phyloP scores from a whole-genome alignment of 1,140 invertebrate genomes.

The Aricia agestis region DNA sequence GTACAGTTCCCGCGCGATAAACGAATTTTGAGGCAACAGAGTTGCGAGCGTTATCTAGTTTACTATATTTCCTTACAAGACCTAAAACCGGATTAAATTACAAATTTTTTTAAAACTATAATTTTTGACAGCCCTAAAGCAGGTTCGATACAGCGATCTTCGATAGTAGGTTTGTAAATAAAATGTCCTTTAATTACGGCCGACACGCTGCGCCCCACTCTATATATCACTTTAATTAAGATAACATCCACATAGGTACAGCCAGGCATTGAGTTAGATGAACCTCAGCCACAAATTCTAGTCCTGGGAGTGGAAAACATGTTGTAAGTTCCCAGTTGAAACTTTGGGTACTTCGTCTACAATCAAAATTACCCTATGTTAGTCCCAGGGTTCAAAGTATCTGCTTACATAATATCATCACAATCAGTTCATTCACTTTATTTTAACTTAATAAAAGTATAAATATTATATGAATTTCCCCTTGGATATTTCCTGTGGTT shows the following conservation, averaged over 20 bases:
- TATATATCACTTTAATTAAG: not conserved
- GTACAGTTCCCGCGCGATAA: no score
- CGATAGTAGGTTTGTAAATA: not conserved
- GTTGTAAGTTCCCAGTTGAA: not conserved
- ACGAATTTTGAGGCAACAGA: no score
- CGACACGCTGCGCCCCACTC: not conserved
- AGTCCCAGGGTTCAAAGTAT: no score
- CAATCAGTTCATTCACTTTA: no score
- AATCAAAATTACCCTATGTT: no score
- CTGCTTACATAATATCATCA: no score
- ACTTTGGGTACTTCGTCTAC: not conserved
- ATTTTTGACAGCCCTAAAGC: not conserved
- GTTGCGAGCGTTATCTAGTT: no score
- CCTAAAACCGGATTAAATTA: no score
- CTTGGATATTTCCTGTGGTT: no score
- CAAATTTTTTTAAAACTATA: not conserved
- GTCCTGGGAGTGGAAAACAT: not conserved
- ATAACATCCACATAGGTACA: not conserved
- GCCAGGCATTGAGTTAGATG: not conserved
- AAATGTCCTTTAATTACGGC: constrained; percentile 1
- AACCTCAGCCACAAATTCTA: not conserved
- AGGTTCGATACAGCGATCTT: not conserved
- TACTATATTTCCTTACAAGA: no score
- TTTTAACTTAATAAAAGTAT: no score
- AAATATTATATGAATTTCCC: no score